Evolutionary conservation across 2,113 vertebrate genomes (phyloP), one percentile per base, ranked within the genome.

Genomic region (Oreochromis niloticus): DNA sequence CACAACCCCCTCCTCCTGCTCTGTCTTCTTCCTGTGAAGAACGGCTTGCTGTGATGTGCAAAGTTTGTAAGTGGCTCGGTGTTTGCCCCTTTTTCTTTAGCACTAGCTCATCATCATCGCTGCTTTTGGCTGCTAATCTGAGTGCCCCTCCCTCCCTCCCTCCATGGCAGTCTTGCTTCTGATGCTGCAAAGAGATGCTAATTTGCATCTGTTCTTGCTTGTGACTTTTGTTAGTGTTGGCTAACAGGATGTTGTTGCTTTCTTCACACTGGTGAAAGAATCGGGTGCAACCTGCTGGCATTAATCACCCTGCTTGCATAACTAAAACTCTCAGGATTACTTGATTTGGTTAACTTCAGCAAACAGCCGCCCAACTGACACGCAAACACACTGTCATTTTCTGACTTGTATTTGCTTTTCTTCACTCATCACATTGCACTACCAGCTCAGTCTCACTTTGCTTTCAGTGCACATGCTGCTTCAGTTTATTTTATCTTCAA

Each of bases 11-110:
- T 91, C 87, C 83, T 81, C 81, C 90, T 90, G 82, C 92, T 93
- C 90, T 94, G 81, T 96, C 94, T 91, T 96, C 93, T 91, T 91
- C 93, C 92, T 93, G 71, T 95, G 94, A 96, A 96, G 96, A 96
- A 96, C 90, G 90, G 96, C 95, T 96, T 96, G 96, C 95, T 97
- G 91, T 87, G 95, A 96, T 96, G 96, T 96, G 93, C 96, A 95
- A 94, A 96, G 95, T 96, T 96, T 97, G 96, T 97, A 96, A 96
- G 96, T 96, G 95, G 94, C 94, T 92, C 92, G 85, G 92, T 92
- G 94, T 96, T 95, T 94, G 93, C 88, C 88, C 89, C 75, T 81
- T 80, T 83, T 81, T 22, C n/a, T 85, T 92, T 89, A 84, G 85
- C 82, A 78, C 86, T 89, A 92, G 85, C 89, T 86, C 89, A 87